Percentiles rank a stretch among this genome's conserved stretches.
Evolutionary conservation across 2,797 vertebrate genomes (phyloP).

Genomic region (Parauchenoglanis ngamensis): DNA sequence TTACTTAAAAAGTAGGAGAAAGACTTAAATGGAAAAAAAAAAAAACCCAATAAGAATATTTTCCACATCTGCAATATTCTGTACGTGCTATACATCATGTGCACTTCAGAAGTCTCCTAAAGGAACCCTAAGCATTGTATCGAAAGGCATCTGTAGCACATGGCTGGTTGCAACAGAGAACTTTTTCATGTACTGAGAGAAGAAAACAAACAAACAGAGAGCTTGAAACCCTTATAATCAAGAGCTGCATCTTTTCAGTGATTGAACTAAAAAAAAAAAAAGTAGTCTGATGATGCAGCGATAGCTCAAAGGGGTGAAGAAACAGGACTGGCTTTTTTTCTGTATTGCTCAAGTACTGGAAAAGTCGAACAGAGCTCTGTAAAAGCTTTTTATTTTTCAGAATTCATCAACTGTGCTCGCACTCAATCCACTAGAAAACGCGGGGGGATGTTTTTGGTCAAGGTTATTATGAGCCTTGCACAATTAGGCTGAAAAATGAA

Average conservation of each 20-base stretch:
- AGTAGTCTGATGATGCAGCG: neutral
- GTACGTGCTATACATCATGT: neutral
- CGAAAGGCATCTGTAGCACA: neutral
- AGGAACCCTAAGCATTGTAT: neutral
- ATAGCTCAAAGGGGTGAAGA: neutral
- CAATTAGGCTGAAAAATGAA: neutral
- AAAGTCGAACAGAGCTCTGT: neutral
- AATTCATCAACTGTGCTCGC: neutral
- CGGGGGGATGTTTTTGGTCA: neutral
- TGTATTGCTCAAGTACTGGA: neutral
- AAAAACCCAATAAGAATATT: too few relatives aligned
- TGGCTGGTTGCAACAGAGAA: neutral
- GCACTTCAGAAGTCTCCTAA: neutral
- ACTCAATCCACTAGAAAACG: neutral
- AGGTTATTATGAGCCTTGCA: neutral
- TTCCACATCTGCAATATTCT: too few relatives aligned
- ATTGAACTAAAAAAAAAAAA: neutral
- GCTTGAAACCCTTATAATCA: neutral
- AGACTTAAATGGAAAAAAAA: neutral
- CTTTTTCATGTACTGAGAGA: too few relatives aligned
- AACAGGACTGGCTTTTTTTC: neutral
- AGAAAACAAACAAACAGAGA: neutral
- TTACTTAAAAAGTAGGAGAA: neutral
- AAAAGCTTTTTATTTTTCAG: neutral
- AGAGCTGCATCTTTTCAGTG: neutral